Conservation (phyloP, 2,888 invertebrate genomes). For the Scaptomyza cyrtandrae region DNA sequence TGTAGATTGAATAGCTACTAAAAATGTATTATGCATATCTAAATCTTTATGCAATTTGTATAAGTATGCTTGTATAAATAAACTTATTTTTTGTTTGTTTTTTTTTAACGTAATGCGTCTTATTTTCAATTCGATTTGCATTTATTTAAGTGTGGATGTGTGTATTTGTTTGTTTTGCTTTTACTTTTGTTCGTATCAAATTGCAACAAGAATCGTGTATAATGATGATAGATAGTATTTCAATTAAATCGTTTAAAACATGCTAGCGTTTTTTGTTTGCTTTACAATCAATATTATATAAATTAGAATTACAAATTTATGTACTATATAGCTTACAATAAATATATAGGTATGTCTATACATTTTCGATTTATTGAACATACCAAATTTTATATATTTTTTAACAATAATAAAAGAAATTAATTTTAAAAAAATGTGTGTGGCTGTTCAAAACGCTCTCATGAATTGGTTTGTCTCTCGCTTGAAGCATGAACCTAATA, state of each 20-base stretch:
- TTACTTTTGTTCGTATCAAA: constrained; percentile 4
- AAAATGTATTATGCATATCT: constrained; percentile 11
- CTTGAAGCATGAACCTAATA: constrained; percentile 77
- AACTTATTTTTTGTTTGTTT: constrained; percentile 5
- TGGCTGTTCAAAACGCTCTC: constrained; percentile 58
- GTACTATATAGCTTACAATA: constrained; percentile 69
- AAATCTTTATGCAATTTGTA: constrained; percentile 21
- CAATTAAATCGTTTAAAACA: constrained; percentile 36
- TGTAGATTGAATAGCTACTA: constrained; percentile 32
- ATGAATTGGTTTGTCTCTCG: constrained; percentile 59
- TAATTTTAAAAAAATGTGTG: constrained; percentile 43
- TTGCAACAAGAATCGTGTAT: constrained; percentile 8
- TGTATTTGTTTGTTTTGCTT: constrained; percentile 6
- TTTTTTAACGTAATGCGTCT: constrained; percentile 9
- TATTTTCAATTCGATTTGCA: constrained; percentile 34
- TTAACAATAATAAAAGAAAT: constrained; percentile 51
- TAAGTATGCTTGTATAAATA: neutral
- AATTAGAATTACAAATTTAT: constrained; percentile 58
- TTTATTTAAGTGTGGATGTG: constrained; percentile 11
- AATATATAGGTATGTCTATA: constrained; percentile 61
- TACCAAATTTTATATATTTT: constrained; percentile 41
- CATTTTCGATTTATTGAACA: constrained; percentile 52
- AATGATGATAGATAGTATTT: constrained; percentile 8
- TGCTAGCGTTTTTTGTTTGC: constrained; percentile 25
- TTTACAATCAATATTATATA: constrained; percentile 54